phyloP scores from a whole-genome alignment of 64 coral and sea anemone genomes.

The Orbicella faveolata region DNA sequence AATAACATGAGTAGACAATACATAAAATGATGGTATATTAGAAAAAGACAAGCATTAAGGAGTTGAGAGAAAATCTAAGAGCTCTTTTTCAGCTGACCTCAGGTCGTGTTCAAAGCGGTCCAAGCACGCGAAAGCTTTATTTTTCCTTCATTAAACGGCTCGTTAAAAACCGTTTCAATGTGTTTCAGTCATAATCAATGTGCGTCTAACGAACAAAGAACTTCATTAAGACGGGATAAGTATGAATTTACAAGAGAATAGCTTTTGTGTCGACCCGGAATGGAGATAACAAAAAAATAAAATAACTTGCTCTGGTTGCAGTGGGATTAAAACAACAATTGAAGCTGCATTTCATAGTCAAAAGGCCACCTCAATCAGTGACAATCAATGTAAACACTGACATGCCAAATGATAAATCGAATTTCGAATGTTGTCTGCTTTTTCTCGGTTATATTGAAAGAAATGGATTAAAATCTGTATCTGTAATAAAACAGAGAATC shows the following conservation, averaged over 20 bases:
- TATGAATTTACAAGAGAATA: not conserved
- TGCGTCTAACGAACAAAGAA: not conserved
- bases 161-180: too few species aligned
- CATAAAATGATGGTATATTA: too few species aligned
- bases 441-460: not conserved
- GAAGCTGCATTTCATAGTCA: not conserved
- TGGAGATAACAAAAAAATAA: too few species aligned
- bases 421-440: not conserved
- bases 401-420: not conserved
- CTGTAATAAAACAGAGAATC: not conserved
- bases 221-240: not conserved
- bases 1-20: too few species aligned
- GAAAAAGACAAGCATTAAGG: too few species aligned
- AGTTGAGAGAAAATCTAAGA: too few species aligned
- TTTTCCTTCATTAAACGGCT: too few species aligned
- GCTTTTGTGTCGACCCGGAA: not conserved
- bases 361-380: not conserved
- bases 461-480: not conserved
- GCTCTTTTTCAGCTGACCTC: too few species aligned
- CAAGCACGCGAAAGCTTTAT: too few species aligned
- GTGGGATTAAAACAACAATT: not conserved
- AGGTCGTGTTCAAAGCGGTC: too few species aligned
- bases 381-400: not conserved
- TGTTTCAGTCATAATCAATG: too few species aligned
- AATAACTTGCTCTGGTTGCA: too few species aligned